Base-by-base conservation (phyloP, 1,140 invertebrate species). In the Drosophila santomea region DNA sequence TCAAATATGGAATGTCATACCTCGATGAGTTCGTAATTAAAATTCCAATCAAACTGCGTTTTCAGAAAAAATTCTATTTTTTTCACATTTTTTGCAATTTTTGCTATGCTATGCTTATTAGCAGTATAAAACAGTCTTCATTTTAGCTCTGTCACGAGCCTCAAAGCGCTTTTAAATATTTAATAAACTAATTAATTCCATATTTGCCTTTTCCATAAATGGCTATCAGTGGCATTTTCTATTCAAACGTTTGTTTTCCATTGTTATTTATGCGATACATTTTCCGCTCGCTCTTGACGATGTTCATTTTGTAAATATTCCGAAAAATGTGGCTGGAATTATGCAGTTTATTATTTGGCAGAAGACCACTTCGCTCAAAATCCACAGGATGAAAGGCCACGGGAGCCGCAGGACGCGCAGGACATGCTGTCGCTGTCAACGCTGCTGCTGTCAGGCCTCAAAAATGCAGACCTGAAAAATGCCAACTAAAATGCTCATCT, bases 381-480 rank as follows among this genome's bases (percentile, higher is more conserved):
- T 43, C 17, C 39, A 14, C 38, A 62, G 15, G 55, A 60, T 36
- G 55, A 25, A 14, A 23, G 67, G 71, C 54, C 68, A 11, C 69
- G 73, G 55, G 32, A 66, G 71, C 69, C 58, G 58, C 69, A 74
- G 45, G 43, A 51, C 45, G 52, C 58, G 58, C 69, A 74, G 45
- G 43, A 51, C 45, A 60, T 38, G 58, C 51, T 54, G 58, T 43
- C 56, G 67, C 44, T 73, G 69, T 73, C 68, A 73, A 60, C 55
- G 45, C 56, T 43, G 20, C 23, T 28, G 55, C 55, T 59, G 68
- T 54, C 69, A 48, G 28, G 67, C 39, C 69, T 39, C 47, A 72
- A 61, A 84, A 85, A 74, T 80, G 73, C 50, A 59, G 75, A 55
- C 77, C 61, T 43, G 52, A 81, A 82, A 79, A 63, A 67, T 78